A percentile compares a stretch with the other conserved stretches of the same genome.
Conservation (phyloP, 2,888 invertebrate species). For the Margaritifera margaritifera region DNA sequence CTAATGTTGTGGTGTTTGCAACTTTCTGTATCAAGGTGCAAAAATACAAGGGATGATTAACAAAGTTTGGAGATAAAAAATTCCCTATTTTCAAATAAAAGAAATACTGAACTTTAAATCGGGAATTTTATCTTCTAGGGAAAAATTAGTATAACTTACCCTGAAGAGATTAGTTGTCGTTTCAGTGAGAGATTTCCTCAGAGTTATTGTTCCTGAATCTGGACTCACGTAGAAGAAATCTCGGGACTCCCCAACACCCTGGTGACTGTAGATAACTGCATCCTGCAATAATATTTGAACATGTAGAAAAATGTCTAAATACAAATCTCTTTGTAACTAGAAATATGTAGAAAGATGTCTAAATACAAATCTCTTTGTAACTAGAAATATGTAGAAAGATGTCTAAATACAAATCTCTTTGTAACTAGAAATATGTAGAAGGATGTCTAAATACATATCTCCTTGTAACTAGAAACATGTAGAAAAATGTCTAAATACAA, state of each 20-base stretch:
- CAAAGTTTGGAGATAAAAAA: too few species aligned
- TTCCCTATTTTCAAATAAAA: too few species aligned
- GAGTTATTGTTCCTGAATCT: slow-evolving; percentile 35
- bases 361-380: too few species aligned
- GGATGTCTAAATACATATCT: background rate
- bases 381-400: background rate
- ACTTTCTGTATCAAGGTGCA: too few species aligned
- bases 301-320: background rate
- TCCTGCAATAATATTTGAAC: slow-evolving; percentile 29
- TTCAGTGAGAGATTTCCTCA: slow-evolving; percentile 37
- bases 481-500: background rate
- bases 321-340: too few species aligned
- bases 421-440: background rate
- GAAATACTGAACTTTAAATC: too few species aligned
- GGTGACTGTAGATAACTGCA: slow-evolving; percentile 22
- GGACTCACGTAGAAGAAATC: slow-evolving; percentile 54
- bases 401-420: too few species aligned
- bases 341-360: background rate
- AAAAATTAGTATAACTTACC: too few species aligned
- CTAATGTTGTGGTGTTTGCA: too few species aligned
- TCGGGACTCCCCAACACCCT: slow-evolving; percentile 21
- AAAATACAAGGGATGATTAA: too few species aligned
- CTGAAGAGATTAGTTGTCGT: slow-evolving; percentile 14
- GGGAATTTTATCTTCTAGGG: too few species aligned
- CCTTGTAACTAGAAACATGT: too few species aligned